These are phyloP conservation scores for Ommatoiulus sabulosus DNA, from an alignment of 2,888 invertebrate species.

Conservation along the genomic window DNA sequence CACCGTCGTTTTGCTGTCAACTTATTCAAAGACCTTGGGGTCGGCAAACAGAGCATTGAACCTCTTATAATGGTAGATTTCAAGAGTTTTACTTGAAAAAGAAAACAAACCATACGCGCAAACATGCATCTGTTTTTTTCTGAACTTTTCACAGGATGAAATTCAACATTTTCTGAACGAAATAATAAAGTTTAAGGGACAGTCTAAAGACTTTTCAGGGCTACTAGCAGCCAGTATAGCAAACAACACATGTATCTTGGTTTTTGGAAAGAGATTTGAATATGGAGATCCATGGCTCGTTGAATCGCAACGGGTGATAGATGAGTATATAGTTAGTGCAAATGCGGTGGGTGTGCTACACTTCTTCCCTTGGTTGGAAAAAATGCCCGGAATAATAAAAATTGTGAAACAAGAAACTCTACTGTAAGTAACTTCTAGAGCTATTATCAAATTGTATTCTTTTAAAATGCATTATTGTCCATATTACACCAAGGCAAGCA, in stretches of 20 bases:
- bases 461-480: background rate
- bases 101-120: no score
- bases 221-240: background rate
- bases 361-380: conserved; percentile 5
- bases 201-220: background rate
- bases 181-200: background rate
- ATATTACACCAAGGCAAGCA: background rate
- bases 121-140: no score
- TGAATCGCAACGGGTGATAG: background rate
- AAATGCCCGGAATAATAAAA: background rate
- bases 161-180: conserved; percentile 29
- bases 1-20: conserved; percentile 50
- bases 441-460: background rate
- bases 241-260: conserved; percentile 20
- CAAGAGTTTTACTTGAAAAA: no score
- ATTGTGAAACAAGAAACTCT: no score
- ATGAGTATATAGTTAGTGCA: background rate
- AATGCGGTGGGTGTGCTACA: background rate
- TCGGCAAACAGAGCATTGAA: conserved; percentile 39
- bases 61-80: conserved; percentile 47
- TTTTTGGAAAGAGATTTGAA: no score
- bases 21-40: conserved; percentile 46
- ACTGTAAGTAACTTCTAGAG: background rate
- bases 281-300: background rate
- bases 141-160: conserved; percentile 19